phyloP scores from a whole-genome alignment of 2,113 vertebrate species.

The Thinocorus orbignyianus region DNA sequence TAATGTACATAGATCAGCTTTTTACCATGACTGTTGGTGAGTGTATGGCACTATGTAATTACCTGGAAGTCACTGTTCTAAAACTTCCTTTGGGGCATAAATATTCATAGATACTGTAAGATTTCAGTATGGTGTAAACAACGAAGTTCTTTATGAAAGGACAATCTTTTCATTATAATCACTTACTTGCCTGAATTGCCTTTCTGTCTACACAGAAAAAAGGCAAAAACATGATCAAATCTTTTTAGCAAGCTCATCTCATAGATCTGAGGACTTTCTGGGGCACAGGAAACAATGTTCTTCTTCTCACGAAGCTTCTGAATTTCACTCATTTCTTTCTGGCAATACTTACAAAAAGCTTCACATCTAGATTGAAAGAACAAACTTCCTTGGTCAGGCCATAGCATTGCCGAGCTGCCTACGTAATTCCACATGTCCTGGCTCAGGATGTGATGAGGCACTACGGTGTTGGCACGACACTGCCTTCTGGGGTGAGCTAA shows the following conservation, averaged over 20 bases:
- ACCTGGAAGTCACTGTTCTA: background rate
- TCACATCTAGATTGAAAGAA: background rate
- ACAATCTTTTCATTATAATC: background rate
- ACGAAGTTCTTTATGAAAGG: background rate
- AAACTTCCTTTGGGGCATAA: background rate
- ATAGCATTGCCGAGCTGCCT: background rate
- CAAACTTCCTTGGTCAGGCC: background rate
- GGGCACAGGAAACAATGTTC: background rate
- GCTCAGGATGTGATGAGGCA: background rate
- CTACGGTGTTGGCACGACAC: background rate
- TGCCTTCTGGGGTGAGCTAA: background rate
- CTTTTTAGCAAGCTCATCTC: background rate
- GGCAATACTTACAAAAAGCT: background rate
- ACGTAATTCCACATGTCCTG: rapidly evolving
- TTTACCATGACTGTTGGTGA: background rate
- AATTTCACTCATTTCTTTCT: background rate
- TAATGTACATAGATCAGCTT: background rate
- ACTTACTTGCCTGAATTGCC: background rate
- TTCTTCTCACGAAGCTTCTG: background rate
- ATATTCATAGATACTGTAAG: background rate
- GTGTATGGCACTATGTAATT: background rate
- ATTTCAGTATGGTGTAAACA: background rate
- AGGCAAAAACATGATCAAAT: background rate
- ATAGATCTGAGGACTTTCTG: background rate
- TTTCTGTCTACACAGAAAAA: background rate